Evolutionary conservation across 2,113 vertebrate genomes (phyloP).

Genomic region (Carollia perspicillata): DNA sequence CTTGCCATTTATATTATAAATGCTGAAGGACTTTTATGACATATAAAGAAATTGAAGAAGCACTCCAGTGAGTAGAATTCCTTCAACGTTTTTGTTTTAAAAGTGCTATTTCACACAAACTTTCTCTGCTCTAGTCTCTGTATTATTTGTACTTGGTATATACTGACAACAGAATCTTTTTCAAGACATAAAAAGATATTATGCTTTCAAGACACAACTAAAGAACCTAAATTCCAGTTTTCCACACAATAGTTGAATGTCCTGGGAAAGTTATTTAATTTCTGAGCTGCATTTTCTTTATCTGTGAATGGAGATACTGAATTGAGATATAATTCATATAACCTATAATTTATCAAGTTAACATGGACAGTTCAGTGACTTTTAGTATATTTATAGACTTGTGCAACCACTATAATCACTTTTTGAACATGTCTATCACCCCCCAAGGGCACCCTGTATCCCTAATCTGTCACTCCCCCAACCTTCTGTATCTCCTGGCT

Average conservation of each 20-base stretch:
- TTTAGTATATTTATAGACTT: background rate
- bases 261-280: background rate
- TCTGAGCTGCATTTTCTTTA: background rate
- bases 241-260: background rate
- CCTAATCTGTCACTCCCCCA: background rate
- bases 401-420: background rate
- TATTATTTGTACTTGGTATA: background rate
- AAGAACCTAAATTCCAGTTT: background rate
- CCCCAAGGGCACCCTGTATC: fast-evolving
- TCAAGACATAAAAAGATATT: background rate
- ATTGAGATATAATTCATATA: background rate
- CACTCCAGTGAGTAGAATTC: background rate
- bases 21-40: background rate
- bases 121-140: background rate
- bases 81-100: background rate
- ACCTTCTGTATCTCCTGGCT: background rate
- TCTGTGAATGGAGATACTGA: background rate
- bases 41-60: background rate
- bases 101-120: background rate
- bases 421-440: background rate
- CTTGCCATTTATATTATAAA: background rate
- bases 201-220: background rate
- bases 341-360: background rate
- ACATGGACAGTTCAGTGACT: background rate
- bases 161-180: background rate